Evolutionary conservation across 2,888 invertebrate genomes (phyloP).

Genomic region (Archaeoteleia sp.): DNA sequence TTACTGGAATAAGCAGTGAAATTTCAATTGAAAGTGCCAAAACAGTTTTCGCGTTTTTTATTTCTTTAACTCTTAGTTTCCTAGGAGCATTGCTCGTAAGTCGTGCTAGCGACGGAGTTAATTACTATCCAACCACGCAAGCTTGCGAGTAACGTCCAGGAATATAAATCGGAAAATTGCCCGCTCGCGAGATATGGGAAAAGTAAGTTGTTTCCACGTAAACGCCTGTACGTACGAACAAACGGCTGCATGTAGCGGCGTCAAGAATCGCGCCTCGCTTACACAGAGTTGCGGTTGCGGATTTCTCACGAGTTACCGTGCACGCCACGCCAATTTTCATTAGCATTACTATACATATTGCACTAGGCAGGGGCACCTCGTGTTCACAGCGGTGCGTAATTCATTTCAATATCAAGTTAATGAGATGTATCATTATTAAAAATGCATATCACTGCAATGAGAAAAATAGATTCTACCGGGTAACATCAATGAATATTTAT

Average conservation of each 20-base stretch:
- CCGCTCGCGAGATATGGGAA: slow-evolving; percentile 41
- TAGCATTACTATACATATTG: slow-evolving; percentile 28
- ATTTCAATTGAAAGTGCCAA: too few species aligned
- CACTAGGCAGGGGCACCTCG: too few species aligned
- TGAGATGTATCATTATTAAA: slow-evolving; percentile 45
- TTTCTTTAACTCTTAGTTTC: too few species aligned
- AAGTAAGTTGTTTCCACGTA: slow-evolving; percentile 33
- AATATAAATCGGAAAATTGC: slow-evolving; percentile 38
- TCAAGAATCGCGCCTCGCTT: slow-evolving; percentile 20
- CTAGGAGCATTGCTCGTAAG: too few species aligned
- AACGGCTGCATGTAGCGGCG: slow-evolving; percentile 6
- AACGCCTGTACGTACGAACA: too few species aligned
- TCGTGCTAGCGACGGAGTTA: too few species aligned
- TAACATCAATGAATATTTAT: slow-evolving; percentile 30
- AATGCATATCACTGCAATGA: slow-evolving; percentile 35
- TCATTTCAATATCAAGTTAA: slow-evolving; percentile 36
- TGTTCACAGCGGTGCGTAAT: too few species aligned
- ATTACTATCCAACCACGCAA: too few species aligned
- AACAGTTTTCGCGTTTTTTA: too few species aligned
- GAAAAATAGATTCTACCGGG: too few species aligned
- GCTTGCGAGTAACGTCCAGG: too few species aligned
- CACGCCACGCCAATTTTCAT: slow-evolving; percentile 32
- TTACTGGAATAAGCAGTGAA: too few species aligned
- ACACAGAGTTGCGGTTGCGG: slow-evolving; percentile 27
- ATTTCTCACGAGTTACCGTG: slow-evolving; percentile 34